phyloP scores from a whole-genome alignment of 1,140 invertebrate genomes.

The Lepeophtheirus salmonis region DNA sequence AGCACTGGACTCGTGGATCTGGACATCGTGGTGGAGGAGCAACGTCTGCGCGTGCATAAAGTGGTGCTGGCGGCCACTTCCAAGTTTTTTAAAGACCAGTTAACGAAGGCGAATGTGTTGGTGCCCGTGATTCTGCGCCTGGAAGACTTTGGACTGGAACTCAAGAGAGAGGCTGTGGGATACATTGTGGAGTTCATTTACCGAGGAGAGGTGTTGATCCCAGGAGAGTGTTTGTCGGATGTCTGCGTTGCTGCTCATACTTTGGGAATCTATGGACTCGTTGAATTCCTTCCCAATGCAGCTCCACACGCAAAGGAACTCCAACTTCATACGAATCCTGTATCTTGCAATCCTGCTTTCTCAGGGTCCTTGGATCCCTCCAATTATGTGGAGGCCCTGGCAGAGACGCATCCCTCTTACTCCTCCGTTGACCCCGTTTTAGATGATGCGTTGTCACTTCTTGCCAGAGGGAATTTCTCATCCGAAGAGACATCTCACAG shows the following conservation, averaged over 20 bases:
- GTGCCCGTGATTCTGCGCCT: constrained; percentile 2
- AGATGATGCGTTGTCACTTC: neutral
- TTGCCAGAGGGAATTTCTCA: no score
- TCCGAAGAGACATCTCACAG: neutral
- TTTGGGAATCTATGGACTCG: constrained; percentile 3
- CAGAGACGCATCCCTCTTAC: neutral
- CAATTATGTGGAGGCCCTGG: neutral
- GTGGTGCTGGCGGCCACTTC: constrained; percentile 10
- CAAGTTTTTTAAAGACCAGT: constrained; percentile 15
- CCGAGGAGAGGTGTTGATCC: constrained; percentile 13
- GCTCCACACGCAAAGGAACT: neutral
- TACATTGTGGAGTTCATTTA: constrained; percentile 17
- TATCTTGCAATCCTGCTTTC: neutral
- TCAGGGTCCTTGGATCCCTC: neutral
- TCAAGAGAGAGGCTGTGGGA: constrained; percentile 9
- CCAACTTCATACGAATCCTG: neutral
- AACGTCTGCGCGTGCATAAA: constrained; percentile 12
- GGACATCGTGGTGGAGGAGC: constrained; percentile 12
- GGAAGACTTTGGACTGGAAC: constrained; percentile 16
- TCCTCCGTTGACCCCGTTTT: neutral
- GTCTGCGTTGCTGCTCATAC: constrained; percentile 4
- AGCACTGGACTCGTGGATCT: constrained; percentile 9
- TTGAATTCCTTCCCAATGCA: constrained; percentile 2
- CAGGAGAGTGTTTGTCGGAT: neutral
- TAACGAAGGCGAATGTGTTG: neutral